Evolutionary conservation across 2,113 vertebrate genomes (phyloP), one percentile per base, ranked within the genome.

Genomic region (Tachuris rubrigastra): DNA sequence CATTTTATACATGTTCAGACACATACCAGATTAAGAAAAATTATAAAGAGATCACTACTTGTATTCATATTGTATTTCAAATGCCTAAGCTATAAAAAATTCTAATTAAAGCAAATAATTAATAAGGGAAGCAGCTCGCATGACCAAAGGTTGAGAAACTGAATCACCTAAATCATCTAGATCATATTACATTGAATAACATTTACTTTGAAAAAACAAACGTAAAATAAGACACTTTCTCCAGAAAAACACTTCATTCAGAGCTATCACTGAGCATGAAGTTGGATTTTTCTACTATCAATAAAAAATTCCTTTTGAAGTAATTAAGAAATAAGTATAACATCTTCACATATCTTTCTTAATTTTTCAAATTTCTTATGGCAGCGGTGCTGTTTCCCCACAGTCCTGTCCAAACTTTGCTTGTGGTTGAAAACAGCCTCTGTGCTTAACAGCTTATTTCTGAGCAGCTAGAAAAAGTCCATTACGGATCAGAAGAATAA

Each of bases 81-180:
- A 53, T 53, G 75, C 67, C 31, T 72, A 68, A 94, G 6, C 15
- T 75, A 60, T 31, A 83, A 69, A 83, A 68, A n/a, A 58, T 56
- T 71, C 44, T 42, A 79, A 55, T 78, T 71, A 87, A 75, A 88
- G 37, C n/a, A 89, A 95, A 87, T 83, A 87, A 89, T 76, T 89
- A 80, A 84, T 66, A 79, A 82, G 42, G 46, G 59, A 91, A 63
- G 46, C 49, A 77, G 50, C 33, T 78, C 8, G 3, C 56, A 75
- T 71, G 62, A 67, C 85, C 58, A 74, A 72, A 93, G 62, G 46
- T 44, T 83, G 28, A 84, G 74, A 76, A 95, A 92, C 53, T 12
- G 58, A 93, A 63, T 37, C 66, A 75, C 5, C 35, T 52, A 46
- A 59, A 87, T 74, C 20, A 71, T 16, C 33, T 39, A 75, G 66